phyloP scores from a whole-genome alignment of 2,797 vertebrate genomes.

The Rhadinocentrus ornatus region DNA sequence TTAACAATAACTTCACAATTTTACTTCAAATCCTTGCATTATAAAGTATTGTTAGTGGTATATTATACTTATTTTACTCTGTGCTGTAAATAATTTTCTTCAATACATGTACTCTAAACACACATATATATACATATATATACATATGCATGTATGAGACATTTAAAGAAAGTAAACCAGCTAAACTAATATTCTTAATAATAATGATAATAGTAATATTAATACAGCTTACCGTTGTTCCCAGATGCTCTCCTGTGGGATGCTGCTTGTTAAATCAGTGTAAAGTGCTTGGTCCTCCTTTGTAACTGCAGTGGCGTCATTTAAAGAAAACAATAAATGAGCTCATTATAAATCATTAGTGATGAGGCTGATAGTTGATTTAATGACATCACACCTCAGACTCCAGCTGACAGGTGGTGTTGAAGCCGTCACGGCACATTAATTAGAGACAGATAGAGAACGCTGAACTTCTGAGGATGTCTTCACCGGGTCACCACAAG shows the following conservation, averaged over 20 bases:
- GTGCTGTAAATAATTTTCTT: too few relatives aligned
- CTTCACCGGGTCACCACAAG: constrained; percentile 17
- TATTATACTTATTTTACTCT: too few relatives aligned
- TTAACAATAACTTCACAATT: background rate
- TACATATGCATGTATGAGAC: background rate
- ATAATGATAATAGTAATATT: background rate
- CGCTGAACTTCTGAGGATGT: constrained; percentile 19
- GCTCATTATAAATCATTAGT: constrained; percentile 19
- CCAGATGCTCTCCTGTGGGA: constrained; percentile 3
- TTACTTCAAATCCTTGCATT: too few relatives aligned
- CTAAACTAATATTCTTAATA: background rate
- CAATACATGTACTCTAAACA: too few relatives aligned
- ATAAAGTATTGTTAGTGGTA: too few relatives aligned
- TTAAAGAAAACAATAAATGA: background rate
- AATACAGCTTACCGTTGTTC: constrained; percentile 34
- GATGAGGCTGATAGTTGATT: constrained; percentile 21
- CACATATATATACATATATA: too few relatives aligned
- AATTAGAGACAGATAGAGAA: background rate
- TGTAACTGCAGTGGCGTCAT: constrained; percentile 5
- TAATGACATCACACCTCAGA: constrained; percentile 20
- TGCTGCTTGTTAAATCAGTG: constrained; percentile 14
- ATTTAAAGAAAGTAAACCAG: background rate
- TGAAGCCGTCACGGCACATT: constrained; percentile 40
- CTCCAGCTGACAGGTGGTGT: constrained; percentile 43
- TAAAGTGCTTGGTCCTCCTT: constrained; percentile 7